Conservation (phyloP, 2,888 invertebrate genomes). For the Meta bourneti region DNA sequence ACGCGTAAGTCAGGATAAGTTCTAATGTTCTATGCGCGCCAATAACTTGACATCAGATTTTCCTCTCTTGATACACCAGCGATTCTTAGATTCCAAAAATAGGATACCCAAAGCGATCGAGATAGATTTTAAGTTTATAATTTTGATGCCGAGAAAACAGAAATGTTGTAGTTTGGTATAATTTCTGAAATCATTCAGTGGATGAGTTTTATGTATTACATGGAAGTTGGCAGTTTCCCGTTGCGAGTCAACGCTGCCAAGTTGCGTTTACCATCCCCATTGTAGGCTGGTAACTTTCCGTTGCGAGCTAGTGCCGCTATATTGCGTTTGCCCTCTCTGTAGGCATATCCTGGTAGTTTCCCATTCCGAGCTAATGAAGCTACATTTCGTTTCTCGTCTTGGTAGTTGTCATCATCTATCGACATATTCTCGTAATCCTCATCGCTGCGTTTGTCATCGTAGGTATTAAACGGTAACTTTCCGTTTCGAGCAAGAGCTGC, state of each 20-base stretch:
- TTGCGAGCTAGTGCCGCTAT: conserved; percentile 65
- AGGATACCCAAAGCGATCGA: no score
- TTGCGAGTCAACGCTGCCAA: conserved; percentile 15
- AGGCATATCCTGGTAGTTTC: conserved; percentile 1
- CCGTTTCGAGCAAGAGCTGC: conserved; percentile 51
- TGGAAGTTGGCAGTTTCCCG: conserved; percentile 18
- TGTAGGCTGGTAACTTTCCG: conserved; percentile 45
- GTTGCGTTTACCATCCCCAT: conserved; percentile 15
- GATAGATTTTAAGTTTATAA: no score
- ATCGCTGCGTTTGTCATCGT: neutral
- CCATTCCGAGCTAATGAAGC: conserved; percentile 43
- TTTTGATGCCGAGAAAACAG: no score
- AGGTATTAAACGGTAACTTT: conserved; percentile 5
- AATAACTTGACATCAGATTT: no score
- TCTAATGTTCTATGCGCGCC: no score
- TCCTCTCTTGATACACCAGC: no score
- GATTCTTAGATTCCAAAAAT: no score
- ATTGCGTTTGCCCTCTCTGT: conserved; percentile 53
- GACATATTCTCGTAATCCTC: no score
- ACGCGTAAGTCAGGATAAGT: no score
- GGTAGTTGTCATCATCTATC: no score
- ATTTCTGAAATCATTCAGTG: neutral
- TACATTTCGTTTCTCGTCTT: conserved; percentile 29
- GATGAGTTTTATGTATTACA: conserved; percentile 8
- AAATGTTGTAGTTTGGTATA: no score